phyloP scores from a whole-genome alignment of 1,140 invertebrate genomes.

The Brachionus sp. region DNA sequence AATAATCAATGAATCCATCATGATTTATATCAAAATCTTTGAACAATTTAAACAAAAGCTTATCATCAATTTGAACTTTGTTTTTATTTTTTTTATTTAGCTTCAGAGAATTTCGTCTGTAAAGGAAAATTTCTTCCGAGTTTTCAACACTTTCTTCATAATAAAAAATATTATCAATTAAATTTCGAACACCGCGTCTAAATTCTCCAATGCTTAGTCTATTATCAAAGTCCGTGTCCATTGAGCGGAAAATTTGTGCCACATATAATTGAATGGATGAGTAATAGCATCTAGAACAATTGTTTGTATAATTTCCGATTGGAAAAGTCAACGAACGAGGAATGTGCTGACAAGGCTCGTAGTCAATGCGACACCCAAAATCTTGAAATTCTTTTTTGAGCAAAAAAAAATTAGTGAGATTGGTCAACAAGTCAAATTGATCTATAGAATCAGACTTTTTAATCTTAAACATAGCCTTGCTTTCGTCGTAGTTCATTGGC shows the following conservation, averaged over 20 bases:
- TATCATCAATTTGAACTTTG: constrained; percentile 13
- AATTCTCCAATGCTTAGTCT: not conserved
- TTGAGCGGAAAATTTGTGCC: constrained; percentile 9
- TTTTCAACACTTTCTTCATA: not conserved
- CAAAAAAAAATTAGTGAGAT: constrained; percentile 6
- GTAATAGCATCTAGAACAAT: constrained; percentile 4
- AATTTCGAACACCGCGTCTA: not conserved
- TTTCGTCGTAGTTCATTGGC: not conserved
- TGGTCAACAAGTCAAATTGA: not conserved
- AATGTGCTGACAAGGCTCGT: not conserved
- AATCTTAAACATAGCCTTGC: not conserved
- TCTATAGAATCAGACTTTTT: not conserved
- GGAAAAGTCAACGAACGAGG: not conserved
- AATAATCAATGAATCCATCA: constrained; percentile 32
- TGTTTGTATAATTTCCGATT: not conserved
- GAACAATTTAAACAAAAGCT: not conserved
- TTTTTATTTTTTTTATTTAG: not conserved
- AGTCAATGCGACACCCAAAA: constrained; percentile 3
- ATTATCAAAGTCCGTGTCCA: constrained; percentile 19
- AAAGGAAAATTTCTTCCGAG: not conserved
- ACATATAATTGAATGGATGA: constrained; percentile 19
- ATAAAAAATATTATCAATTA: not conserved
- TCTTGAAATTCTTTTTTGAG: constrained; percentile 29
- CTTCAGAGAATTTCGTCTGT: not conserved
- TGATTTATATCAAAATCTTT: not conserved